Evolutionary conservation across 2,797 vertebrate genomes (phyloP), one percentile per base, ranked within the genome.

Genomic region (Oryzias sinensis): DNA sequence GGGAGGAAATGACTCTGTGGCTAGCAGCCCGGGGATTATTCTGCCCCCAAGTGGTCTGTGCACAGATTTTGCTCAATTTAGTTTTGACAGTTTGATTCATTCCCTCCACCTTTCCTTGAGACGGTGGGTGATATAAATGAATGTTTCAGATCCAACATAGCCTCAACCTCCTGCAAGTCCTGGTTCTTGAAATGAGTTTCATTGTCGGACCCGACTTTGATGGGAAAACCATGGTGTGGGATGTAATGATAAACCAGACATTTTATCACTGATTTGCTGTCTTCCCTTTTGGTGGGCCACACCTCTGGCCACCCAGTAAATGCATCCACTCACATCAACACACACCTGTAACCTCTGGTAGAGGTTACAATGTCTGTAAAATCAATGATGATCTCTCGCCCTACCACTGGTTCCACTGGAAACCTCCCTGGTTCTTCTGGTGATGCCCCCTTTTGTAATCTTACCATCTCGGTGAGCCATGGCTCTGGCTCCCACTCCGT

Each of bases 101-200:
- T 18, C 18, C 18, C 18, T 18, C 18, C 18, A 18, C 18, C 18
- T 18, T 18, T 18, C 1, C 18, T 18, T 18, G 18, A 18, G 18
- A 18, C 18, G 1, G 18, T 18, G 18, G 18, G 18, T 18, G 18
- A 18, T 18, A 18, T 18, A 18, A 18, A 18, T 18, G 18, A 18
- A 2, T 54, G 52, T 27, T 43, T 27, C 0, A 54, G 20, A 0
- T 24, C 41, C 2, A 27, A 1, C 0, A 9, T n/a, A 0, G 7
- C 4, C 9, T 54, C 52, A 0, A 54, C 41, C 1, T 24, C 6
- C 1, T 43, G 41, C 5, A 54, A 6, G 8, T 54, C 52, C 0
- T 43, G 6, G 13, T 49, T 62, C 4, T 43, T 62, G 4, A 62
- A 62, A 5, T 48, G 60, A 0, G 45, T 54, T 2, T 48, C 60